Conservation (phyloP, 2,797 vertebrate genomes). For the Poeciliopsis turneri region DNA sequence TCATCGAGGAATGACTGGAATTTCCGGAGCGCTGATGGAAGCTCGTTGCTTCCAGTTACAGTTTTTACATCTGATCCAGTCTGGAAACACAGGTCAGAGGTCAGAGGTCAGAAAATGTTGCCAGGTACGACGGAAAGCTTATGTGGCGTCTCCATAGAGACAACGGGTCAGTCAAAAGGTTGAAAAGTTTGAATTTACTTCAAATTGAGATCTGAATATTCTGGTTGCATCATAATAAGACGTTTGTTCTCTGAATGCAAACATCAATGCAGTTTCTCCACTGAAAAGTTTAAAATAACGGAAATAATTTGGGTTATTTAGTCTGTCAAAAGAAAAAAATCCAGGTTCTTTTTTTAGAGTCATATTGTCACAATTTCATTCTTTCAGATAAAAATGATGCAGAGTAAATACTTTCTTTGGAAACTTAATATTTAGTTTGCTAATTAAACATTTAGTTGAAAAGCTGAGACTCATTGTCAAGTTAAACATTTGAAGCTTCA, state of each 20-base stretch:
- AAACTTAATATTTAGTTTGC: too few relatives aligned
- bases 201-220: background rate
- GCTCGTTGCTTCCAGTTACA: background rate
- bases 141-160: background rate
- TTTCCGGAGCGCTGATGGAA: conserved; percentile 52
- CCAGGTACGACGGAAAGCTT: background rate
- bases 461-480: too few relatives aligned
- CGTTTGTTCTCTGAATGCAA: background rate
- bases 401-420: too few relatives aligned
- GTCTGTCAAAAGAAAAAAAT: too few relatives aligned
- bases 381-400: too few relatives aligned
- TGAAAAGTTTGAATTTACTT: background rate
- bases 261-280: background rate
- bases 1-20: conserved; percentile 69
- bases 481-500: too few relatives aligned
- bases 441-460: too few relatives aligned
- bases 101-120: background rate
- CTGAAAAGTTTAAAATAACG: too few relatives aligned
- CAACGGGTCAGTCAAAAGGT: background rate
- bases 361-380: too few relatives aligned
- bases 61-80: background rate
- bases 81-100: background rate
- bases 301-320: too few relatives aligned
- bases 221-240: background rate
- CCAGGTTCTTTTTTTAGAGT: too few relatives aligned